Evolutionary conservation across 1,140 invertebrate species (phyloP).

Genomic region (Eumaeus atala): DNA sequence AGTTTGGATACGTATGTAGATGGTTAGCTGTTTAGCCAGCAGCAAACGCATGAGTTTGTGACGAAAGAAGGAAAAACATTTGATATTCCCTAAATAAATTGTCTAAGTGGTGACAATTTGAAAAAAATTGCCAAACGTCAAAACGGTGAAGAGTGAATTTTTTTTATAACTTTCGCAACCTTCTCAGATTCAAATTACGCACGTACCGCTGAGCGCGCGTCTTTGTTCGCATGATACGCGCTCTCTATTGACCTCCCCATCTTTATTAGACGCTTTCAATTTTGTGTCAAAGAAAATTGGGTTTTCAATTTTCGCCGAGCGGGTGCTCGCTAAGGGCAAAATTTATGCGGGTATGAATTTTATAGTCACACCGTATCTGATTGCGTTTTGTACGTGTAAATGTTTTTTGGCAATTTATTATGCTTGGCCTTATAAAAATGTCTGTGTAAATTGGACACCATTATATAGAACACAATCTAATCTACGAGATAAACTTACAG

Average conservation of each 20-base stretch:
- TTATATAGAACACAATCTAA: too few relatives aligned
- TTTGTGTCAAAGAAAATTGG: conserved; percentile 34
- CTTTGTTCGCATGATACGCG: conserved; percentile 26
- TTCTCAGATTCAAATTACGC: conserved; percentile 20
- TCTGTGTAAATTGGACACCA: too few relatives aligned
- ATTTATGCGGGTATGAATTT: conserved; percentile 31
- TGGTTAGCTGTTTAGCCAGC: too few relatives aligned
- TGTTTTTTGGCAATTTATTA: conserved; percentile 20
- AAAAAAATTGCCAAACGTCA: not conserved
- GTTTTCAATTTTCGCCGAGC: conserved; percentile 31
- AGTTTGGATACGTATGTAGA: too few relatives aligned
- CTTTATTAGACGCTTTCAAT: conserved; percentile 31
- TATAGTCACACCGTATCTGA: conserved; percentile 31
- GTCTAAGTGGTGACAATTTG: too few relatives aligned
- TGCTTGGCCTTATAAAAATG: conserved; percentile 4
- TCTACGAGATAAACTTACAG: too few relatives aligned
- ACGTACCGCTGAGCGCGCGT: conserved; percentile 21
- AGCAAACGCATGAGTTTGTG: too few relatives aligned
- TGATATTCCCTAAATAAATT: too few relatives aligned
- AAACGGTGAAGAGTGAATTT: not conserved
- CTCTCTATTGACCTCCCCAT: conserved; percentile 28
- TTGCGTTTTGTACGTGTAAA: conserved; percentile 28
- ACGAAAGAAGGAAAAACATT: too few relatives aligned
- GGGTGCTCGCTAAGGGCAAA: conserved; percentile 24
- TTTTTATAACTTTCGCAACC: not conserved